These are phyloP conservation scores for Eretmochelys imbricata DNA, from an alignment of 2,113 vertebrate species.

Conservation along the genomic window DNA sequence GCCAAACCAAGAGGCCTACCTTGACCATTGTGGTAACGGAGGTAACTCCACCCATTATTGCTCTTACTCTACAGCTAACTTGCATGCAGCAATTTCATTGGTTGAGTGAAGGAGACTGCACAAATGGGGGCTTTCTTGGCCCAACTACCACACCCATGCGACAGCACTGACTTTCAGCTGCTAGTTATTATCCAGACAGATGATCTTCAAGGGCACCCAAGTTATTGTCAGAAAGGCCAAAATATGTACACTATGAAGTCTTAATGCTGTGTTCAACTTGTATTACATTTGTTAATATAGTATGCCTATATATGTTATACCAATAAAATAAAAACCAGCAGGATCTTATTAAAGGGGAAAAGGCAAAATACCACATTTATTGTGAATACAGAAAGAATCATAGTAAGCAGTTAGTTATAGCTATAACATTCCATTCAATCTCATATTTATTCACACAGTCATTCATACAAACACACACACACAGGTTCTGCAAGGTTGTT, in stretches of 20 bases:
- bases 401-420: too few species aligned
- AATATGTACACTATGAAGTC: neutral
- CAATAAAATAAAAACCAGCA: too few species aligned
- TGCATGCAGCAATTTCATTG: neutral
- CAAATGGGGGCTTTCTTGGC: neutral
- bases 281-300: neutral
- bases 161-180: neutral
- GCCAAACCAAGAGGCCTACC: neutral
- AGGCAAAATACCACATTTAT: too few species aligned
- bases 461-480: too few species aligned
- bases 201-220: neutral
- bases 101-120: neutral
- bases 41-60: neutral
- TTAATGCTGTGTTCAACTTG: neutral
- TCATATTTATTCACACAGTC: too few species aligned
- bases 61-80: neutral
- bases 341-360: too few species aligned
- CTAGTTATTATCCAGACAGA: neutral
- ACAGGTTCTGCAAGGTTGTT: too few species aligned
- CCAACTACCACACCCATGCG: neutral
- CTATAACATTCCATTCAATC: too few species aligned
- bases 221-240: neutral
- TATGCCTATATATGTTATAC: neutral
- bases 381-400: too few species aligned
- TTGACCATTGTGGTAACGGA: neutral